Conservation (phyloP, 2,113 vertebrate species). For the Rostratula benghalensis region DNA sequence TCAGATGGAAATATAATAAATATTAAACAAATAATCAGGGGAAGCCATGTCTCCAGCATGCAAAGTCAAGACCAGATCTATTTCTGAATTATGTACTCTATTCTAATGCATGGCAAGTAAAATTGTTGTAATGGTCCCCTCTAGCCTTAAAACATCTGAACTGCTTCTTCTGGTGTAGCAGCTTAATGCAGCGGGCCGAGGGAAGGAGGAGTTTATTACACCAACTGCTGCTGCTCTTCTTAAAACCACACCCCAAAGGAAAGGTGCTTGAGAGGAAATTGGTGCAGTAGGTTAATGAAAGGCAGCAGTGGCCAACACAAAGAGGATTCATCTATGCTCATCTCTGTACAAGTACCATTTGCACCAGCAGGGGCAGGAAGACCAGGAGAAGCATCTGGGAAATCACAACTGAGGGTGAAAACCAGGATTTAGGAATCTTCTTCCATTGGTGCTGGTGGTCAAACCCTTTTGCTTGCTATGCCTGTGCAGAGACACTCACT, state of each 20-base stretch:
- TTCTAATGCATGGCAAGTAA: background rate
- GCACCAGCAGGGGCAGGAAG: background rate
- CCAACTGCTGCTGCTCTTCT: background rate
- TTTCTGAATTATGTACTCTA: background rate
- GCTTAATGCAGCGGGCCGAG: fast-evolving
- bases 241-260: constrained; percentile 26
- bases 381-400: background rate
- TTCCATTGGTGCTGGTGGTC: background rate
- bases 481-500: background rate
- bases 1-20: background rate
- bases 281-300: constrained; percentile 20
- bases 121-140: constrained; percentile 45
- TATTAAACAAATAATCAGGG: background rate
- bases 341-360: background rate
- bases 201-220: background rate
- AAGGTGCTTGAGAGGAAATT: constrained; percentile 11
- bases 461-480: background rate
- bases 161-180: constrained; percentile 9
- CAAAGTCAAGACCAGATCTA: background rate
- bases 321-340: background rate
- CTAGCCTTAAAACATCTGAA: constrained; percentile 24
- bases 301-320: background rate
- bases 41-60: fast-evolving
- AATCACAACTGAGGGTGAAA: background rate
- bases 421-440: background rate